phyloP scores from a whole-genome alignment of 2,113 vertebrate genomes.

The Noctilio leporinus region DNA sequence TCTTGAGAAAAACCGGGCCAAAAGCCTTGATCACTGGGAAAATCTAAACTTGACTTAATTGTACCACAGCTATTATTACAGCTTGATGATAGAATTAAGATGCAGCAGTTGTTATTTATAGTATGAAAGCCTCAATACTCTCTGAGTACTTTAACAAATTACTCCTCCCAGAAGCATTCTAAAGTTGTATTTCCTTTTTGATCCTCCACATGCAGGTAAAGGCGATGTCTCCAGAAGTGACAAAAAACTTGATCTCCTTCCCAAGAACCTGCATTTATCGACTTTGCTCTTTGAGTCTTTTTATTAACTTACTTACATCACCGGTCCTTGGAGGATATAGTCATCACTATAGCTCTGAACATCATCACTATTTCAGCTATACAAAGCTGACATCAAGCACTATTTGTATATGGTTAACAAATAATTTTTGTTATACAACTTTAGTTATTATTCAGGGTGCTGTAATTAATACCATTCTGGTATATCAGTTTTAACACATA shows the following conservation, averaged over 20 bases:
- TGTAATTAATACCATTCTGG: conserved; percentile 52
- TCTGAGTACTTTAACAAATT: background rate
- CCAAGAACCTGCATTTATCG: accelerated
- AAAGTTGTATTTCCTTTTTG: background rate
- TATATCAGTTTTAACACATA: conserved; percentile 24
- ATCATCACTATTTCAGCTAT: background rate
- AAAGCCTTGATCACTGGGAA: background rate
- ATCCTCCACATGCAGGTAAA: background rate
- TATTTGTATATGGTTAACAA: conserved; percentile 7
- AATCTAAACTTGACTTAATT: background rate
- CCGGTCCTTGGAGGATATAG: background rate
- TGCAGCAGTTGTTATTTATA: background rate
- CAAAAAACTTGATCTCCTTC: background rate
- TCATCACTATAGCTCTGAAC: background rate
- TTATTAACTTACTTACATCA: background rate
- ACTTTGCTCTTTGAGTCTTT: background rate
- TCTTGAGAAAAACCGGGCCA: background rate
- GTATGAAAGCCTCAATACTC: background rate
- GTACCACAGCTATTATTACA: accelerated
- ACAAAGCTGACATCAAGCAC: conserved; percentile 22
- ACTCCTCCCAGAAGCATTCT: background rate
- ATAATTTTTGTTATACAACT: background rate
- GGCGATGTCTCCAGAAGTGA: background rate
- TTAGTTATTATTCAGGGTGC: background rate
- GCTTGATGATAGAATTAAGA: background rate